phyloP scores from a whole-genome alignment of 1,140 invertebrate genomes.

The Eubasilissa regina region DNA sequence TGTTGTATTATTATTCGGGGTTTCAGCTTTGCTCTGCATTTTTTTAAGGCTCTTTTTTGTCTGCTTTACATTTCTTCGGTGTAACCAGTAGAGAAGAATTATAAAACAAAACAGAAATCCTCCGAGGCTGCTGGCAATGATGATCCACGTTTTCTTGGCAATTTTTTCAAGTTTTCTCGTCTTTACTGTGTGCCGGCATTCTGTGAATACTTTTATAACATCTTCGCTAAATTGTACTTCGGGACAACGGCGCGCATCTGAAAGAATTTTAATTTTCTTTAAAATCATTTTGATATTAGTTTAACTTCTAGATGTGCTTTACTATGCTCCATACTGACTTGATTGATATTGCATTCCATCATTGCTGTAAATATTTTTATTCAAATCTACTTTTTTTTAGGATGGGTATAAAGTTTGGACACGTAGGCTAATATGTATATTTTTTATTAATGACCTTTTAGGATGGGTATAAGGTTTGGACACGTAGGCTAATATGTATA shows the following conservation, averaged over 20 bases:
- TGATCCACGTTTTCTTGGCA: constrained; percentile 68
- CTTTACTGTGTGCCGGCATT: constrained; percentile 62
- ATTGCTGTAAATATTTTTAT: neutral
- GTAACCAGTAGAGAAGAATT: constrained; percentile 68
- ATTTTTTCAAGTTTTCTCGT: constrained; percentile 55
- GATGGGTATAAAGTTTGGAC: too few relatives aligned
- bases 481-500: too few relatives aligned
- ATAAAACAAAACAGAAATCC: constrained; percentile 69
- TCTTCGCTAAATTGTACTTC: constrained; percentile 34
- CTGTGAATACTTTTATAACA: constrained; percentile 54
- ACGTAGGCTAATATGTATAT: too few relatives aligned
- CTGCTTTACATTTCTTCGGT: constrained; percentile 68
- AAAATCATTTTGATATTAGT: too few relatives aligned
- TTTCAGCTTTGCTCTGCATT: constrained; percentile 28
- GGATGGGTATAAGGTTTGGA: too few relatives aligned
- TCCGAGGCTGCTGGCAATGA: constrained; percentile 65
- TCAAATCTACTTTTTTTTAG: neutral
- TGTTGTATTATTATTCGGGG: constrained; percentile 1
- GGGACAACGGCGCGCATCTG: constrained; percentile 42
- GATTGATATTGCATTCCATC: too few relatives aligned
- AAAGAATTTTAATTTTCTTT: constrained; percentile 15
- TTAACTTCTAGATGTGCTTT: neutral
- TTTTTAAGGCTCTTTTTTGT: constrained; percentile 64
- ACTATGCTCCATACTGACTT: too few relatives aligned
- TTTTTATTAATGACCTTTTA: too few relatives aligned